Evolutionary conservation across 1,140 invertebrate species (phyloP).

Genomic region (Brachionus rotundiformis): DNA sequence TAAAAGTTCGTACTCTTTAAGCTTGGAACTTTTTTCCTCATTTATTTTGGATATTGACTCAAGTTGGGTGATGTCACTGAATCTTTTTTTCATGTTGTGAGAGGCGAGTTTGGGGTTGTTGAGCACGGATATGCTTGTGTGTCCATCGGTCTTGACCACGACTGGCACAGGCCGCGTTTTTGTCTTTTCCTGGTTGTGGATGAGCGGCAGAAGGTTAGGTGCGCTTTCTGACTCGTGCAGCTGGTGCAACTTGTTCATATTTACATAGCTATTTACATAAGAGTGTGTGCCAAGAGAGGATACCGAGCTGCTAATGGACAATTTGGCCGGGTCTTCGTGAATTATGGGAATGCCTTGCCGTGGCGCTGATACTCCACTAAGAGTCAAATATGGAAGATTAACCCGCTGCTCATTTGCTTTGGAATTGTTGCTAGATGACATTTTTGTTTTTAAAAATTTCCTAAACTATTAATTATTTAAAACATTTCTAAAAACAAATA

Average conservation of each 20-base stretch:
- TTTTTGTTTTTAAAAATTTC: neutral
- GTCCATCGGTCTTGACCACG: neutral
- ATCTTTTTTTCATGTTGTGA: constrained; percentile 7
- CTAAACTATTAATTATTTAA: neutral
- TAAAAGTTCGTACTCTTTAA: constrained; percentile 13
- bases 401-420: neutral
- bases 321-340: neutral
- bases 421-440: constrained; percentile 39
- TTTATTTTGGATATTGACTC: constrained; percentile 30
- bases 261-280: constrained; percentile 34
- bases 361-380: neutral
- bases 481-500: constrained; percentile 22
- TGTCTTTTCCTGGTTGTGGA: neutral
- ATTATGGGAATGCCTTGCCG: neutral
- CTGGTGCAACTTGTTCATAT: neutral
- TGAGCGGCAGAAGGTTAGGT: neutral
- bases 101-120: neutral
- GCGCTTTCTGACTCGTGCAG: constrained; percentile 37
- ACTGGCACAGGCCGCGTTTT: neutral
- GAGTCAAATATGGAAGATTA: neutral
- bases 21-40: constrained; percentile 2
- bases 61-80: constrained; percentile 19
- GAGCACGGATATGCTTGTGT: neutral
- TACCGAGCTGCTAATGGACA: neutral
- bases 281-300: neutral